Evolutionary conservation across 2,797 vertebrate species (phyloP).

Genomic region (Lithobates sylvaticus): DNA sequence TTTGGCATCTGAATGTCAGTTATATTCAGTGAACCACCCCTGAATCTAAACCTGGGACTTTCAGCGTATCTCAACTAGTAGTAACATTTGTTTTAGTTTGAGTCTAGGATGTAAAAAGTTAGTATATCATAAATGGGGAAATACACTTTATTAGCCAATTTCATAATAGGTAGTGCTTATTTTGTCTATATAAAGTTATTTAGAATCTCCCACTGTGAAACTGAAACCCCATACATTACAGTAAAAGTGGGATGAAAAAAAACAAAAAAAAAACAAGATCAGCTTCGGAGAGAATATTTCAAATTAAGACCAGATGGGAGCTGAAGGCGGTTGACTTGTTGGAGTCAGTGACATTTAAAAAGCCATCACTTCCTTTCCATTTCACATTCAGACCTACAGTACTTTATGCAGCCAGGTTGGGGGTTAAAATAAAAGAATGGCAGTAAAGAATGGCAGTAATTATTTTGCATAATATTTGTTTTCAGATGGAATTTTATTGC

Average conservation of each 20-base stretch:
- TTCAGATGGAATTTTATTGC: conserved; percentile 62
- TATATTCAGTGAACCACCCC: too few relatives aligned
- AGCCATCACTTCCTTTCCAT: conserved; percentile 64
- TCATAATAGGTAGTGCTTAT: not conserved
- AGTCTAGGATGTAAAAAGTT: too few relatives aligned
- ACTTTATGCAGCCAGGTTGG: conserved; percentile 69
- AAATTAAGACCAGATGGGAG: conserved; percentile 77
- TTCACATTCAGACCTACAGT: conserved; percentile 52
- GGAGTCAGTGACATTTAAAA: conserved; percentile 67
- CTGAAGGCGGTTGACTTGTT: conserved; percentile 71
- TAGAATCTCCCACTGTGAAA: conserved; percentile 54
- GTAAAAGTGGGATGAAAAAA: conserved; percentile 62
- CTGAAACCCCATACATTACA: conserved; percentile 73
- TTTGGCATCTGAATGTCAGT: too few relatives aligned
- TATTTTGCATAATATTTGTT: conserved; percentile 69
- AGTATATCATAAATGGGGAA: not conserved
- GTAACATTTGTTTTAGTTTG: too few relatives aligned
- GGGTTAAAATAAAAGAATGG: conserved; percentile 68
- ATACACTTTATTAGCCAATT: not conserved
- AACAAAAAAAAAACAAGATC: conserved; percentile 53
- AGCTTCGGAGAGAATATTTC: conserved; percentile 69
- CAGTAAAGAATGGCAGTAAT: too few relatives aligned
- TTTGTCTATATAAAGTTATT: conserved; percentile 3
- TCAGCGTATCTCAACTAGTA: too few relatives aligned
- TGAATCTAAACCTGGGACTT: too few relatives aligned